A percentile compares a stretch with the other conserved stretches of the same genome.
Evolutionary conservation across 2,113 vertebrate genomes (phyloP).

Genomic region (Stegostoma tigrinum): DNA sequence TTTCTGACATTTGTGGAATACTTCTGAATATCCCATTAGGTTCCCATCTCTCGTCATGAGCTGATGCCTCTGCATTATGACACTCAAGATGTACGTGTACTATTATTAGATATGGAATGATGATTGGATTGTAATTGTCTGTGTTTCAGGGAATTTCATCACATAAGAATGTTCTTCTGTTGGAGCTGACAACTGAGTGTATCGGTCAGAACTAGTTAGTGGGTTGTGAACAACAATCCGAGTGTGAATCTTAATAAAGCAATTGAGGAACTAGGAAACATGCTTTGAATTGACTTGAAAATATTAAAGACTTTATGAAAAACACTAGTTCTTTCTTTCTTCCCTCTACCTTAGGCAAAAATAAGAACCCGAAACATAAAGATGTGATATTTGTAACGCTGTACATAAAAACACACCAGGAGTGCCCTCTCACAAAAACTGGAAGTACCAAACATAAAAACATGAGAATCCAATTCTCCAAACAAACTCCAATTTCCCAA

Average conservation of each 20-base stretch:
- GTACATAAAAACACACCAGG: background rate
- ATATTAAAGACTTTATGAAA: background rate
- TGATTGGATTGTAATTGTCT: background rate
- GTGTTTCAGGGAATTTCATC: background rate
- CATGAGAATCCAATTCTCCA: background rate
- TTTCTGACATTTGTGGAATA: background rate
- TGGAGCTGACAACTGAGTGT: background rate
- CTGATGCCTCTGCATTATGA: background rate
- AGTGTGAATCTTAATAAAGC: background rate
- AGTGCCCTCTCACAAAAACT: background rate
- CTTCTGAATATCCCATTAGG: background rate
- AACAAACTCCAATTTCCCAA: background rate
- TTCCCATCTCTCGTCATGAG: background rate
- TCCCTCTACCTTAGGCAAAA: background rate
- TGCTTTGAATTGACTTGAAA: background rate
- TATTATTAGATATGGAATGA: background rate
- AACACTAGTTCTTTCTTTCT: background rate
- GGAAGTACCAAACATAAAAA: background rate
- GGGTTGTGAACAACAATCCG: background rate
- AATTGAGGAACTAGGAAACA: background rate
- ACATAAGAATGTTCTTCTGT: background rate
- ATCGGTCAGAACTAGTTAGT: background rate
- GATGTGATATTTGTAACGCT: background rate
- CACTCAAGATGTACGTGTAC: background rate
- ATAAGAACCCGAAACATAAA: background rate